phyloP scores from a whole-genome alignment of 2,113 vertebrate genomes.

The Oryzias celebensis region DNA sequence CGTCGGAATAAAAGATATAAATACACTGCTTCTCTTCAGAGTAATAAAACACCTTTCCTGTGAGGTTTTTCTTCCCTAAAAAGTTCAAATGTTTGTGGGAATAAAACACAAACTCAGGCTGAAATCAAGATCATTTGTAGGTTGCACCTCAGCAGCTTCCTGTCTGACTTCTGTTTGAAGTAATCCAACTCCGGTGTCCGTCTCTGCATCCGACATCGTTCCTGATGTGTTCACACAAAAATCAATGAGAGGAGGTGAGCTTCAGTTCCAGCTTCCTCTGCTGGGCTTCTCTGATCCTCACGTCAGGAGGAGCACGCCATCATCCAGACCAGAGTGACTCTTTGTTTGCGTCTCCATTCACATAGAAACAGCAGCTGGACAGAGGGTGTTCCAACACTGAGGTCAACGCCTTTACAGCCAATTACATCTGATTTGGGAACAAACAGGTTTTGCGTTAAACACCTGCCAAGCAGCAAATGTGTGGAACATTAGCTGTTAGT shows the following conservation, averaged over 20 bases:
- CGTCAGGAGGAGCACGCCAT: too few relatives aligned
- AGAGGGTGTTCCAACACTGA: too few relatives aligned
- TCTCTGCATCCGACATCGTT: background rate
- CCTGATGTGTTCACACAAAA: background rate
- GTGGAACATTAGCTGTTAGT: slow-evolving; percentile 11
- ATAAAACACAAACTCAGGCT: too few relatives aligned
- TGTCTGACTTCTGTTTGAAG: background rate
- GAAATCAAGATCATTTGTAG: slow-evolving; percentile 23
- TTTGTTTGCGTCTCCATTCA: too few relatives aligned
- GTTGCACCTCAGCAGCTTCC: slow-evolving; percentile 9
- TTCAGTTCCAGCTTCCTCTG: background rate
- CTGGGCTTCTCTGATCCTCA: too few relatives aligned
- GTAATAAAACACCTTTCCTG: too few relatives aligned
- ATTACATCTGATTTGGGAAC: slow-evolving; percentile 44
- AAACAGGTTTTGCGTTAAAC: slow-evolving; percentile 36
- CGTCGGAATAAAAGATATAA: too few relatives aligned
- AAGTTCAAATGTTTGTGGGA: too few relatives aligned
- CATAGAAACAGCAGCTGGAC: too few relatives aligned
- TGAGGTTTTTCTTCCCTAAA: too few relatives aligned
- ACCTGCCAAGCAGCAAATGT: slow-evolving; percentile 41
- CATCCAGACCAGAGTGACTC: too few relatives aligned
- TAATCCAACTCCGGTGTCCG: background rate
- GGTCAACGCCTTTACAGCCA: background rate
- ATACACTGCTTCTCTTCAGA: too few relatives aligned
- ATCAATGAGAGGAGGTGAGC: background rate